Evolutionary conservation across 1,140 invertebrate genomes (phyloP), one percentile per base, ranked within the genome.

Genomic region (Leptinotarsa undecemlineata): DNA sequence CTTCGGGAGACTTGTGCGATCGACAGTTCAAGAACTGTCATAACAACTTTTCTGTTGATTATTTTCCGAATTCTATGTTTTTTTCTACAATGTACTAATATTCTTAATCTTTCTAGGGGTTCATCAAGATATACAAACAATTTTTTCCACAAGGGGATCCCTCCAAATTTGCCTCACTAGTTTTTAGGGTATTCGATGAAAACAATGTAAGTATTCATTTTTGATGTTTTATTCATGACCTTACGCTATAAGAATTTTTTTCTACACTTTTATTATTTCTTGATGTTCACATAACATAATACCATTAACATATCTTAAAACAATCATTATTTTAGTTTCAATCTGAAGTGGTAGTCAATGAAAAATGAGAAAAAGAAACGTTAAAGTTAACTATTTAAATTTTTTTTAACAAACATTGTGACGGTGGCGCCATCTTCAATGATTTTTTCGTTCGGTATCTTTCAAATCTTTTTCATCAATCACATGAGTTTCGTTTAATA

Each of bases 61-160:
- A 33, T 33, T 33, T 5, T 6, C 4, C 26, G 4, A 26, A 1
- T 26, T 26, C 6, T 42, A 42, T 42, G 33, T 11, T 42, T 42
- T 2, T 11, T 11, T 11, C 8, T 42, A 42, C 0, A 42, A 11
- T 42, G 11, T 11, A 33, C 62, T 64, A 14, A 64, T 64, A 23
- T 4, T 70, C 51, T 51, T 71, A n/a, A 68, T 77, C 82, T 81
- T 90, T 91, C 80, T 88, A 98, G 96, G 97, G 96, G 74, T 99
- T 99, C 88, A 96, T 98, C 85, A 97, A 96, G 89, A 99, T 99
- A 85, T 99, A 99, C 90, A 96, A 97, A 88, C 97, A 99, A 87
- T 99, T 99, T 88, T 99, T 99, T 87, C 97, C 97, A 69, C 95
- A 98, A 91, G 96, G 96, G 79, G 96, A 99, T 89, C 97, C 97